phyloP scores from a whole-genome alignment of 64 coral and sea anemone species.

The Stylophora pistillata region DNA sequence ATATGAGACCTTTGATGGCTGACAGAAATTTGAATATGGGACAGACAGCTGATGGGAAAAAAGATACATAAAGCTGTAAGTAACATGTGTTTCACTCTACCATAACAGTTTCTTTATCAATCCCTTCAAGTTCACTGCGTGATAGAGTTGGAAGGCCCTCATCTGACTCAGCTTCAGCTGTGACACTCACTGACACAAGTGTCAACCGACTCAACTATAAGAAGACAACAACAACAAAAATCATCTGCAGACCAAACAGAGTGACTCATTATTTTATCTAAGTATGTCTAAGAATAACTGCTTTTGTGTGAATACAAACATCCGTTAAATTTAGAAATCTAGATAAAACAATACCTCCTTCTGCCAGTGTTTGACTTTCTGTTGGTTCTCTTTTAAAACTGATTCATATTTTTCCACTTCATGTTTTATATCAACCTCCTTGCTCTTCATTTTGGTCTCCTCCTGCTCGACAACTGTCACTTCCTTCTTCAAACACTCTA shows the following conservation, averaged over 20 bases:
- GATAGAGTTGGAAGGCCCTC: slow-evolving; percentile 64
- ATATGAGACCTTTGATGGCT: too few species aligned
- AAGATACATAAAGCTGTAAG: too few species aligned
- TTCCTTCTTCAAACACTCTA: slow-evolving; percentile 49
- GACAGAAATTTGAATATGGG: too few species aligned
- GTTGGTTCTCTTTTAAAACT: slow-evolving; percentile 82
- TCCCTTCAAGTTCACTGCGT: slow-evolving; percentile 60
- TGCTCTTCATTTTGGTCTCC: slow-evolving; percentile 59
- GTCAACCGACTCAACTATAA: slow-evolving; percentile 69
- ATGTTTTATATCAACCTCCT: slow-evolving; percentile 95
- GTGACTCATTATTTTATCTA: too few species aligned
- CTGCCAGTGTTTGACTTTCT: slow-evolving; percentile 88
- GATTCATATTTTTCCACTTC: slow-evolving; percentile 89
- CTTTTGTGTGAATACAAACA: too few species aligned
- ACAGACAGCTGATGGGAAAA: too few species aligned
- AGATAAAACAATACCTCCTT: slow-evolving; percentile 63
- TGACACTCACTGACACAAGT: slow-evolving; percentile 66
- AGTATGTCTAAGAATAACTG: too few species aligned
- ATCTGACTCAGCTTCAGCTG: slow-evolving; percentile 49
- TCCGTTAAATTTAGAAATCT: too few species aligned
- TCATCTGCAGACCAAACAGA: background rate
- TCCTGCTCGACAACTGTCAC: slow-evolving; percentile 64
- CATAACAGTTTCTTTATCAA: slow-evolving; percentile 85
- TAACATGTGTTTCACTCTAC: slow-evolving; percentile 30
- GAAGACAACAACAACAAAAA: background rate